A percentile compares a stretch with the other conserved stretches of the same genome.
phyloP scores from a whole-genome alignment of 2,888 invertebrate species.

The Schizaphis graminum region DNA sequence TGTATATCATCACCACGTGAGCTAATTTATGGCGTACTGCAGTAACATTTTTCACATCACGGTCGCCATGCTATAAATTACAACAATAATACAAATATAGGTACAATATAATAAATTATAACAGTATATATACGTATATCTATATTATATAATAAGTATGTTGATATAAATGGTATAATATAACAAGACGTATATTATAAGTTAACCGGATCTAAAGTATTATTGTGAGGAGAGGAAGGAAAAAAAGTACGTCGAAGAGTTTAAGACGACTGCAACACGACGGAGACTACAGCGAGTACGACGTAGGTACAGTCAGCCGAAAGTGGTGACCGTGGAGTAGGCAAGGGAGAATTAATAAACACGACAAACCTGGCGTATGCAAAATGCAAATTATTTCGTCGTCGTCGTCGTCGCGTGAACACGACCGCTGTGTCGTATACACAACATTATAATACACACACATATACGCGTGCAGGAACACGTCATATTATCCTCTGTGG shows the following conservation, averaged over 20 bases:
- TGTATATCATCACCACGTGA: neutral
- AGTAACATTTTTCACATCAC: conserved; percentile 43
- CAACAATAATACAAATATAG: neutral
- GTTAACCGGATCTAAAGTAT: neutral
- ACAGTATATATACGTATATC: neutral
- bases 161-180: neutral
- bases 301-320: neutral
- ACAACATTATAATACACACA: neutral
- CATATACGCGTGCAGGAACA: neutral
- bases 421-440: neutral
- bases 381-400: conserved; percentile 44
- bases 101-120: neutral
- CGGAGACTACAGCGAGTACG: neutral
- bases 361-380: conserved; percentile 1
- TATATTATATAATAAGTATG: no score
- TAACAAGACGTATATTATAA: neutral
- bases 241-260: neutral
- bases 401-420: conserved; percentile 28
- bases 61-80: neutral
- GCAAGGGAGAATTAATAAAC: neutral
- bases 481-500: neutral
- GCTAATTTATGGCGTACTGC: neutral
- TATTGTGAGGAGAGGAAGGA: neutral
- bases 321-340: neutral
- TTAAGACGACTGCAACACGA: neutral